Evolutionary conservation across 2,797 vertebrate species (phyloP).

Genomic region (Aselliscus stoliczkanus): DNA sequence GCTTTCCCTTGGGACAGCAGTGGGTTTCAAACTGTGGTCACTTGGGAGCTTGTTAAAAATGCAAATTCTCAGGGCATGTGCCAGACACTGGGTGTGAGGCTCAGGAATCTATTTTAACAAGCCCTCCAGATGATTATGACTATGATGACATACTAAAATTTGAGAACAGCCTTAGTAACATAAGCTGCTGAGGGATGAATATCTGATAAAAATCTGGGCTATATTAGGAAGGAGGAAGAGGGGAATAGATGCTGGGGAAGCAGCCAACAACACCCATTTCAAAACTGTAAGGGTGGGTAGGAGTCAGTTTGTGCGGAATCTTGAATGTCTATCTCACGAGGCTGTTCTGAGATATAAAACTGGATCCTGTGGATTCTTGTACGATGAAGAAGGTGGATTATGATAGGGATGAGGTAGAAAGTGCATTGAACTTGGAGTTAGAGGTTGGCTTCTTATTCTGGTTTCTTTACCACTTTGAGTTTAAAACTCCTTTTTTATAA

Average conservation of each 20-base stretch:
- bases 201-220: not conserved
- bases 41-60: not conserved
- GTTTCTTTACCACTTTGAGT: not conserved
- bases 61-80: not conserved
- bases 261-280: not conserved
- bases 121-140: not conserved
- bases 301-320: not conserved
- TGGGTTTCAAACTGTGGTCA: slow-evolving; percentile 1
- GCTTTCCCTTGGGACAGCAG: not conserved
- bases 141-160: not conserved
- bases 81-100: not conserved
- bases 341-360: not conserved
- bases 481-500: not conserved
- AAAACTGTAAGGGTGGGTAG: not conserved
- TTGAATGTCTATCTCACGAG: not conserved
- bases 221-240: not conserved
- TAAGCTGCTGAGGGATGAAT: not conserved
- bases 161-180: not conserved
- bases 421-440: not conserved
- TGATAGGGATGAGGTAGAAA: not conserved
- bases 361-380: not conserved
- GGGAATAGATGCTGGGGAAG: not conserved
- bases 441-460: not conserved
- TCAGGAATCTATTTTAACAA: not conserved
- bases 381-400: not conserved